phyloP scores from a whole-genome alignment of 2,888 invertebrate species.

The Poecilus cupreus region DNA sequence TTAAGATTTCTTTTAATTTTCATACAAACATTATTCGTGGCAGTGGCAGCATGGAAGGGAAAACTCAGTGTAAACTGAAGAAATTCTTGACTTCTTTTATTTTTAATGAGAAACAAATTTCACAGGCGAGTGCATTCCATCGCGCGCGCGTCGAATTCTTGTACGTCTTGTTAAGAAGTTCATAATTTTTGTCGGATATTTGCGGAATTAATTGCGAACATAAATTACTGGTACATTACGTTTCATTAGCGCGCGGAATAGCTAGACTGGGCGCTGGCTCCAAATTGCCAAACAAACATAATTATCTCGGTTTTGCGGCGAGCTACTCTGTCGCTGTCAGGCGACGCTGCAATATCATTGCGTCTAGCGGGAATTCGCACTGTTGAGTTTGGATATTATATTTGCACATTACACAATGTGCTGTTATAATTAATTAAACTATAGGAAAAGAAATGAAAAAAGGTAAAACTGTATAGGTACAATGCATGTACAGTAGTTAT shows the following conservation, averaged over 20 bases:
- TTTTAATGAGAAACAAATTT: constrained; percentile 9
- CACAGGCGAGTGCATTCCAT: neutral
- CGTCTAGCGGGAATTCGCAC: neutral
- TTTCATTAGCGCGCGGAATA: constrained; percentile 8
- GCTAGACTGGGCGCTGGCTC: neutral
- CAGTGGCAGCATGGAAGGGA: too few relatives aligned
- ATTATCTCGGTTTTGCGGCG: constrained; percentile 29
- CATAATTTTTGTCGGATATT: neutral
- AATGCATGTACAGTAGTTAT: too few relatives aligned
- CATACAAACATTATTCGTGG: too few relatives aligned
- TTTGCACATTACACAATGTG: too few relatives aligned
- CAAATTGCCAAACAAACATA: constrained; percentile 36
- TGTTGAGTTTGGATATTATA: neutral
- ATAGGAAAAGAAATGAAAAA: too few relatives aligned
- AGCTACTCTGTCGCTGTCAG: neutral
- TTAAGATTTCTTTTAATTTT: too few relatives aligned
- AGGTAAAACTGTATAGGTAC: too few relatives aligned
- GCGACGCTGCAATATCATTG: neutral
- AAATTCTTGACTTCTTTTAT: too few relatives aligned
- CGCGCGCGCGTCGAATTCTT: neutral
- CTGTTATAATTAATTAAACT: too few relatives aligned
- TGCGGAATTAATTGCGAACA: constrained; percentile 10
- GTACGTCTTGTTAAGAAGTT: neutral
- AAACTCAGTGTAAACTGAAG: too few relatives aligned
- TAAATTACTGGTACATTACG: neutral